Base-by-base conservation (phyloP, 2,888 invertebrate species). In the Trichopoda pennipes region DNA sequence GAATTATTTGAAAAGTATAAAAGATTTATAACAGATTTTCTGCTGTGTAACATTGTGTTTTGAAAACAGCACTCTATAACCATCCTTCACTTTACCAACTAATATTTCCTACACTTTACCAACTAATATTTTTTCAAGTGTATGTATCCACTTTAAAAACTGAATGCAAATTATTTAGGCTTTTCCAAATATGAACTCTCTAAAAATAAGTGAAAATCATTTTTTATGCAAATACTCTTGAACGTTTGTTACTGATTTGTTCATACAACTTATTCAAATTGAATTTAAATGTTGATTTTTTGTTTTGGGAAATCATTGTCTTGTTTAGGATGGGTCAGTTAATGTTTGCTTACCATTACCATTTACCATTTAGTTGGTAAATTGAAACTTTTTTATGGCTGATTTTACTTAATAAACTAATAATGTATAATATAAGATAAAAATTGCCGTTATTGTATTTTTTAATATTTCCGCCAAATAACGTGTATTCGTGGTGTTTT, bases 161-260 rank as follows among this genome's bases (percentile, higher is more conserved):
- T 32, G 6, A 21, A 61, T 66, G 56, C 69, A 77, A 74, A 73
- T 76, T 76, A 68, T 49, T 69, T 60, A 69, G 68, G 73, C 61
- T 38, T 78, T 68, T 47, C 14, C 9, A 47, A 55, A 56, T 21
- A 14, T 19, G 35, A 73, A 56, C 4, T 55, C 28, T 49, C 2
- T 6, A 19, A 17, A 68, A 56, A 77, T 63, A 81, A 81, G 73
- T 69, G 63, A 77, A 81, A 81, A 64, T 77, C 73, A 77, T 69
- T 77, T 73, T 21, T 21, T 38, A 60, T 28, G 17, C 7, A 32
- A 63, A 73, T 56, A 77, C 73, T 77, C 63, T 69, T 63, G 17
- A 77, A 63, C 4, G 9, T 49, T 49, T 19, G 2, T 17, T 47
- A 49, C 19, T 17, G 17, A 19, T 10, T 9, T 17, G 17, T 49